A percentile compares a stretch with the other conserved stretches of the same genome.
phyloP scores from a whole-genome alignment of 2,888 invertebrate genomes.

The Chelonus formosanus region DNA sequence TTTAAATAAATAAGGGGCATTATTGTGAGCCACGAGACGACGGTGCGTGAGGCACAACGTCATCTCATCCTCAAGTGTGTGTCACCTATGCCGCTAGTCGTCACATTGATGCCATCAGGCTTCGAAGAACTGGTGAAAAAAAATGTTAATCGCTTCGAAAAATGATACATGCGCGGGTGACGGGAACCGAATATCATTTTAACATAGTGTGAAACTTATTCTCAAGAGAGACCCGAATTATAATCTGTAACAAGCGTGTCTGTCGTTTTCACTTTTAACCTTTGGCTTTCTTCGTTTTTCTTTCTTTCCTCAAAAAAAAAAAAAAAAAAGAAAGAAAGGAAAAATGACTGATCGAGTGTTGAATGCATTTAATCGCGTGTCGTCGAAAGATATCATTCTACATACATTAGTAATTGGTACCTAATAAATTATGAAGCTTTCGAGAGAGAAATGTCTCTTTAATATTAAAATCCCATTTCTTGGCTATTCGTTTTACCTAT shows the following conservation, averaged over 20 bases:
- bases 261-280: no score
- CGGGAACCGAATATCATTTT: conserved; percentile 33
- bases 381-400: not conserved
- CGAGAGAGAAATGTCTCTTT: no score
- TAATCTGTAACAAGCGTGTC: no score
- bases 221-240: no score
- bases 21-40: conserved; percentile 51
- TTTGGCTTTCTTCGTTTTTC: not conserved
- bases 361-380: no score
- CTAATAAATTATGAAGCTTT: no score
- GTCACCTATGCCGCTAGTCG: not conserved
- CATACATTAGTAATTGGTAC: not conserved
- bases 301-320: conserved; percentile 5
- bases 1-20: conserved; percentile 65
- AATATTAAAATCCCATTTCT: no score
- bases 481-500: no score
- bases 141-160: conserved; percentile 57
- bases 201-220: conserved; percentile 14
- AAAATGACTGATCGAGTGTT: no score
- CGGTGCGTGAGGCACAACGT: conserved; percentile 11
- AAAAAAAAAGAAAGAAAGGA: no score
- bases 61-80: conserved; percentile 13
- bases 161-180: conserved; percentile 38
- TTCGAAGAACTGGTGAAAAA: conserved; percentile 48
- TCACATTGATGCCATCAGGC: conserved; percentile 27